Percentiles rank a stretch among this genome's conserved stretches.
Conservation (phyloP, 2,888 invertebrate species). For the Oconnorella tubifera region DNA sequence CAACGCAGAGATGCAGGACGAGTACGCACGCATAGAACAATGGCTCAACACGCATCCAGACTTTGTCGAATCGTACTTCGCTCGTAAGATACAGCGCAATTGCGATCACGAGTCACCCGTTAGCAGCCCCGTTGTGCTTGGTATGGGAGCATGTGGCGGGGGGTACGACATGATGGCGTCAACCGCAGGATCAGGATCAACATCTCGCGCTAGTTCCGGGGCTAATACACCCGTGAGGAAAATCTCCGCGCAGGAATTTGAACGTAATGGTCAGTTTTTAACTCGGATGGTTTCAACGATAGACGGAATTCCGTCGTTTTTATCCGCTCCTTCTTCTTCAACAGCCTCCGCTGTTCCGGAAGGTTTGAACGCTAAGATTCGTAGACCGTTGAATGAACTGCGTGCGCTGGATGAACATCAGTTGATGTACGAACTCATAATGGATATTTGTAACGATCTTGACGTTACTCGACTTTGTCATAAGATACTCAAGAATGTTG, state of each 20-base stretch:
- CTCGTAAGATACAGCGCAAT: conserved; percentile 84
- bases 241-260: conserved; percentile 95
- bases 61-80: conserved; percentile 89
- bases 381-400: conserved; percentile 61
- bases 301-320: conserved; percentile 89
- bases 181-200: background rate
- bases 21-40: conserved; percentile 65
- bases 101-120: conserved; percentile 85
- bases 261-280: conserved; percentile 76
- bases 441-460: conserved; percentile 54
- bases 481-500: conserved; percentile 54
- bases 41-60: conserved; percentile 96
- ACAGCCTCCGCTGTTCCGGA: conserved; percentile 1
- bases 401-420: conserved; percentile 53
- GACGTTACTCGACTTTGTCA: conserved; percentile 54
- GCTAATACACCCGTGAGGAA: conserved; percentile 87
- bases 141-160: background rate
- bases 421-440: conserved; percentile 54
- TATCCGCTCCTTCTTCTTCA: conserved; percentile 52
- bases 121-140: background rate
- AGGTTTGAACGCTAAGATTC: conserved; percentile 19
- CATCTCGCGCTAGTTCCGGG: conserved; percentile 69
- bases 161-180: background rate
- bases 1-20: too few relatives aligned
- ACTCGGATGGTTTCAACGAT: conserved; percentile 85